These are phyloP conservation scores for Pachymerium ferrugineum DNA, from an alignment of 2,888 invertebrate species.

Conservation along the genomic window DNA sequence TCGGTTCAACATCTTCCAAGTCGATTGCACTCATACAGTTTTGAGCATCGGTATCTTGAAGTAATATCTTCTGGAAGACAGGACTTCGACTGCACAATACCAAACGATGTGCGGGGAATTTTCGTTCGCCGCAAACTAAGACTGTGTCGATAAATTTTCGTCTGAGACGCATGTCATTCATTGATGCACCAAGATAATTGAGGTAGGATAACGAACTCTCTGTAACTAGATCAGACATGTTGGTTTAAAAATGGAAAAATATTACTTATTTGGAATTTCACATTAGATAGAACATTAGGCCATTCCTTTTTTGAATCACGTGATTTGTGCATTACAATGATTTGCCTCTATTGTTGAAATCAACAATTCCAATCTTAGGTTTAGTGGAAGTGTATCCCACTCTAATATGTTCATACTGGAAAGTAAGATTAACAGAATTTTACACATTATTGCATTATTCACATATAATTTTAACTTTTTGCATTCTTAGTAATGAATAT, in stretches of 20 bases:
- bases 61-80: not conserved
- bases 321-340: too few species aligned
- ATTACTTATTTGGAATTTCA: too few species aligned
- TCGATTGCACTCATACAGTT: not conserved
- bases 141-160: not conserved
- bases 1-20: conserved; percentile 4
- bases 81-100: conserved; percentile 20
- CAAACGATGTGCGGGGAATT: conserved; percentile 1
- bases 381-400: too few species aligned
- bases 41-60: not conserved
- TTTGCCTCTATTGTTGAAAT: too few species aligned
- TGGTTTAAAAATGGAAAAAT: not conserved
- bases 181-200: not conserved
- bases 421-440: too few species aligned
- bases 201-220: not conserved
- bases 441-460: too few species aligned
- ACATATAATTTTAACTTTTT: too few species aligned
- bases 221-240: not conserved
- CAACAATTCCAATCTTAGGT: too few species aligned
- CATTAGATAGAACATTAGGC: too few species aligned
- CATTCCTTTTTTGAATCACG: too few species aligned
- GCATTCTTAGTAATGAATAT: too few species aligned
- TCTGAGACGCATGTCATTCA: not conserved
- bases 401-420: too few species aligned
- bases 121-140: not conserved